Percentiles rank a stretch among this genome's conserved stretches.
phyloP scores from a whole-genome alignment of 1,140 invertebrate genomes.

The Lordiphosa collinella region DNA sequence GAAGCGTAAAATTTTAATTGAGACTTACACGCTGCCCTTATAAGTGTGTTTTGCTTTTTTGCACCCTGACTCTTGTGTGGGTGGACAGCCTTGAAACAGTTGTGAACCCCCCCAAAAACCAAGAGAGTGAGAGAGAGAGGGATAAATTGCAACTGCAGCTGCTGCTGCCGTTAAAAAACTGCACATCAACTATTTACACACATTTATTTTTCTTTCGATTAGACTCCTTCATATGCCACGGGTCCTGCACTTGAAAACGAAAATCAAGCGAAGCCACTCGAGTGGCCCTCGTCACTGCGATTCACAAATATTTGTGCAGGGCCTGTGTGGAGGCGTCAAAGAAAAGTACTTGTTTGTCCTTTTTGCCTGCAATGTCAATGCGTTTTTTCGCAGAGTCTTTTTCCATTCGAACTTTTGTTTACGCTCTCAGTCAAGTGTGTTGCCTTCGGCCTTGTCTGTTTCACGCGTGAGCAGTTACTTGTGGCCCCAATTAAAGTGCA shows the following conservation, averaged over 20 bases:
- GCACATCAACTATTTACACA: conserved; percentile 70
- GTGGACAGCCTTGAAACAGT: conserved; percentile 52
- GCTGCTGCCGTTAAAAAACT: conserved; percentile 10
- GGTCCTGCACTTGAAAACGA: conserved; percentile 1
- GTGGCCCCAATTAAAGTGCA: conserved; percentile 37
- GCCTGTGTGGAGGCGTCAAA: conserved; percentile 7
- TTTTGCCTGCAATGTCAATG: conserved; percentile 44
- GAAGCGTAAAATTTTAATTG: conserved; percentile 77
- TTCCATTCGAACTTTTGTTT: conserved; percentile 24
- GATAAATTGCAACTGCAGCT: conserved; percentile 33
- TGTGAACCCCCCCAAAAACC: neutral
- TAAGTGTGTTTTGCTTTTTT: conserved; percentile 53
- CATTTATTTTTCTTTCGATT: conserved; percentile 71
- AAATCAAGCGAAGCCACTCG: neutral
- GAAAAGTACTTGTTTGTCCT: conserved; percentile 30
- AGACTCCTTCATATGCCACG: conserved; percentile 37
- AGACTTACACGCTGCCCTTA: conserved; percentile 59
- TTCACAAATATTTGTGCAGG: no score
- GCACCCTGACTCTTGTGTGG: conserved; percentile 5
- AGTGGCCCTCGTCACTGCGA: no score
- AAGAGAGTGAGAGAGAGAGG: conserved; percentile 40
- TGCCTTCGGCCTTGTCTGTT: conserved; percentile 44
- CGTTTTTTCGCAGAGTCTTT: conserved; percentile 29
- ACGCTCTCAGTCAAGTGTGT: neutral
- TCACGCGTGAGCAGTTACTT: conserved; percentile 49